A percentile compares a stretch with the other conserved stretches of the same genome.
Evolutionary conservation across 2,113 vertebrate species (phyloP).

Genomic region (Crotalus viridis): DNA sequence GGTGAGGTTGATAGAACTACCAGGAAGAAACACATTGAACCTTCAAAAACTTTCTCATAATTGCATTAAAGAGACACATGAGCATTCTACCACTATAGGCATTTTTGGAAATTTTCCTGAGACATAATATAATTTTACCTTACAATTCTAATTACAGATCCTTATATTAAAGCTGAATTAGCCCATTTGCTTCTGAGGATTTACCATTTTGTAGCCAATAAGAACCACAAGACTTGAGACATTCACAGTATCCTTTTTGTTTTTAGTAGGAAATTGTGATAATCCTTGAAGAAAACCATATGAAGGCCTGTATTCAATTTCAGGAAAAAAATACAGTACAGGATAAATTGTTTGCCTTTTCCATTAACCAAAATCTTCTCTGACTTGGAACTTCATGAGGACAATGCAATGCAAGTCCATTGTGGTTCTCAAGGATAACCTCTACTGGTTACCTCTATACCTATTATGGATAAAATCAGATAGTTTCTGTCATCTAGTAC

Average conservation of each 20-base stretch:
- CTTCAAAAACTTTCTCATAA: background rate
- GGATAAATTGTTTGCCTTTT: background rate
- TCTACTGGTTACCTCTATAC: background rate
- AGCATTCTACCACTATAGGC: background rate
- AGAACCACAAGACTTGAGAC: background rate
- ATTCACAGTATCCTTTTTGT: background rate
- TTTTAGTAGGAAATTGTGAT: background rate
- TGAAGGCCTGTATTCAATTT: background rate
- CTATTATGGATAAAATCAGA: background rate
- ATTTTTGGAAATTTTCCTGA: background rate
- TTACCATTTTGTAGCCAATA: background rate
- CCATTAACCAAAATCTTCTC: background rate
- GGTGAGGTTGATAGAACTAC: background rate
- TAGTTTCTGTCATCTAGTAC: background rate
- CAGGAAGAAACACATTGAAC: background rate
- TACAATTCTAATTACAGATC: background rate
- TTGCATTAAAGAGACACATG: background rate
- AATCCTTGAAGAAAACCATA: background rate
- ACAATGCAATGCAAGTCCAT: background rate
- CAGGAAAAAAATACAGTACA: background rate
- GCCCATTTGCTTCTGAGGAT: background rate
- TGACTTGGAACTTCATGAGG: background rate
- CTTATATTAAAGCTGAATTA: background rate
- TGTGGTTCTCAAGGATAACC: background rate
- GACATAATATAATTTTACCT: background rate